Percentiles rank a stretch among this genome's conserved stretches.
These are phyloP conservation scores for Chloropsis hardwickii DNA, from an alignment of 2,113 vertebrate species.

Conservation along the genomic window DNA sequence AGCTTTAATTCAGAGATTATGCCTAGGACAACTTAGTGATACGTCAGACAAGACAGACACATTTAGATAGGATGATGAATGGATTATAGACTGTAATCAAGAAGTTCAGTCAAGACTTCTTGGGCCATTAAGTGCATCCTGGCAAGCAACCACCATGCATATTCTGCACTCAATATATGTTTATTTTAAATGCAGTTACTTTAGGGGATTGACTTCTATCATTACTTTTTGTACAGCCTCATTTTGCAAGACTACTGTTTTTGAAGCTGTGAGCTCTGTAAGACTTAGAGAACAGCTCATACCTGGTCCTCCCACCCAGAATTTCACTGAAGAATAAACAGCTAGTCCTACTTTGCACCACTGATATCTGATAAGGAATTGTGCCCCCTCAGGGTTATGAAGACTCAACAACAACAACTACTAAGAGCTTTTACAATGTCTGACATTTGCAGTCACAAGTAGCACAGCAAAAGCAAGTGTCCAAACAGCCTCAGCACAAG, in stretches of 20 bases:
- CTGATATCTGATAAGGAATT: not conserved
- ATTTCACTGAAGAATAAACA: not conserved
- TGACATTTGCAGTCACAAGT: not conserved
- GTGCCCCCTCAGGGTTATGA: not conserved
- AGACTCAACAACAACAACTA: not conserved
- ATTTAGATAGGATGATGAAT: slow-evolving; percentile 19
- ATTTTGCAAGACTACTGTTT: not conserved
- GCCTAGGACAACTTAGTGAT: not conserved
- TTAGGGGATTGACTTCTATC: not conserved
- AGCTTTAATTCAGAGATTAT: slow-evolving; percentile 14
- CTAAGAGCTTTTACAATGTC: not conserved
- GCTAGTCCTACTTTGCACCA: not conserved
- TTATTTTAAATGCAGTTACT: slow-evolving; percentile 14
- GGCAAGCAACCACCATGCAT: not conserved
- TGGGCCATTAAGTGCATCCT: not conserved
- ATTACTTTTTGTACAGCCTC: not conserved
- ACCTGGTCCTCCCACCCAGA: not conserved
- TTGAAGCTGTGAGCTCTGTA: not conserved
- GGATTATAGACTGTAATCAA: not conserved
- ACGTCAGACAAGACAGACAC: not conserved
- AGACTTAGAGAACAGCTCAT: not conserved
- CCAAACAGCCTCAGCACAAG: not conserved
- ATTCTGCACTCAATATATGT: not conserved
- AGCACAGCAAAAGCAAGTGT: not conserved
- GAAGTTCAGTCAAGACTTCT: not conserved